Evolutionary conservation across 2,113 vertebrate species (phyloP).

Genomic region (Phyllostomus discolor): DNA sequence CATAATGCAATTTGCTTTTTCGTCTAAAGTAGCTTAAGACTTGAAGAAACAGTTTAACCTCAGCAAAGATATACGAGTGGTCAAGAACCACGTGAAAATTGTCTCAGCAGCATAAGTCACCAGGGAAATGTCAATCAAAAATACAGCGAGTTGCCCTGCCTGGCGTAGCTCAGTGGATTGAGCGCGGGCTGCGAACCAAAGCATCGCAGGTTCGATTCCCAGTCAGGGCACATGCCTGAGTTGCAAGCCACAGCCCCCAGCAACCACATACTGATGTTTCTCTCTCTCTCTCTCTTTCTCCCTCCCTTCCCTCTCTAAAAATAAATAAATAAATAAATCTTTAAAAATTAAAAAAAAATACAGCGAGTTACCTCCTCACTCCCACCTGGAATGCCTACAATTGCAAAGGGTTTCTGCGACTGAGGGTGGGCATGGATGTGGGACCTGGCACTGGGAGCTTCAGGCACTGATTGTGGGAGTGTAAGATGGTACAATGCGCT

Average conservation of each 20-base stretch:
- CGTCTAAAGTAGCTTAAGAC: neutral
- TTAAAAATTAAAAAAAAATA: neutral
- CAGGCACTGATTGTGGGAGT: neutral
- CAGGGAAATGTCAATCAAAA: neutral
- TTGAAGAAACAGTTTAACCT: neutral
- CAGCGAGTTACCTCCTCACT: neutral
- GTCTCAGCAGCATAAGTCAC: neutral
- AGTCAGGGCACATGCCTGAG: too few species aligned
- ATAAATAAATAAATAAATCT: too few species aligned
- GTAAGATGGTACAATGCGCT: neutral
- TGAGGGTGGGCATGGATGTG: neutral
- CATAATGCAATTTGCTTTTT: neutral
- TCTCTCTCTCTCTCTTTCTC: too few species aligned
- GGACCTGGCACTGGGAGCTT: neutral
- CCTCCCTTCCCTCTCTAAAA: too few species aligned
- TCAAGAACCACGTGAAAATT: neutral
- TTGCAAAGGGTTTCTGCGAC: neutral
- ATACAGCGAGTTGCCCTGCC: neutral
- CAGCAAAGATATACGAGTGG: neutral
- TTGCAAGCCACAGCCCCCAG: too few species aligned
- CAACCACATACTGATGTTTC: too few species aligned
- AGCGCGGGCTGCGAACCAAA: too few species aligned
- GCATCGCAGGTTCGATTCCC: too few species aligned
- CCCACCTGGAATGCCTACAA: neutral
- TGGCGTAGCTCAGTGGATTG: too few species aligned